Conservation (phyloP, 2,888 invertebrate genomes). For the Drosophila prostipennis region DNA sequence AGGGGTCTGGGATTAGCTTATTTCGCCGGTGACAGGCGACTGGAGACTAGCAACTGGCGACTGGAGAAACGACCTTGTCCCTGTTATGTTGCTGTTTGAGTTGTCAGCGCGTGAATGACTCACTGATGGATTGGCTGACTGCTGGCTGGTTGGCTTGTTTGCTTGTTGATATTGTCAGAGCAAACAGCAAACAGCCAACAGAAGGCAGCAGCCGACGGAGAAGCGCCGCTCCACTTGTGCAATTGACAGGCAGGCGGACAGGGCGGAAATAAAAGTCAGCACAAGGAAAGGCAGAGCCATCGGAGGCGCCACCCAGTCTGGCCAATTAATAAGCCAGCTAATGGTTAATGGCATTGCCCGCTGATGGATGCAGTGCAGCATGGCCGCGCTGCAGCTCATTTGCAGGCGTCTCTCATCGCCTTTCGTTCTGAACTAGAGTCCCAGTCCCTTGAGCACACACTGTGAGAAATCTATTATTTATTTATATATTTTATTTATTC, state of each 20-base stretch:
- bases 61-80: slow-evolving; percentile 45
- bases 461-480: background rate
- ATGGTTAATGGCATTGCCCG: slow-evolving; percentile 68
- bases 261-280: slow-evolving; percentile 61
- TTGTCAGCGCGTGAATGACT: slow-evolving; percentile 73
- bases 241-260: slow-evolving; percentile 45
- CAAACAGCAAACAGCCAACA: slow-evolving; percentile 54
- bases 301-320: slow-evolving; percentile 34
- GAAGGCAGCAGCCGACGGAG: background rate
- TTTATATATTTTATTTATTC: too few species aligned
- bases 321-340: slow-evolving; percentile 71
- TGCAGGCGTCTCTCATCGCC: slow-evolving; percentile 30
- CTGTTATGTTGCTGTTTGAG: slow-evolving; percentile 63
- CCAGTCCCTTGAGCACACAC: background rate
- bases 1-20: slow-evolving; percentile 62
- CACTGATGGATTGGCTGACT: slow-evolving; percentile 71
- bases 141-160: slow-evolving; percentile 31
- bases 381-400: slow-evolving; percentile 41
- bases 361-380: slow-evolving; percentile 47
- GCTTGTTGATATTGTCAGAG: slow-evolving; percentile 57
- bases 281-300: too few species aligned
- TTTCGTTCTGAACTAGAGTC: background rate
- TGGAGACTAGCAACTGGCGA: background rate
- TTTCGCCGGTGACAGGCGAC: slow-evolving; percentile 40
- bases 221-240: slow-evolving; percentile 31